Base-by-base conservation (phyloP, 1,140 invertebrate species). In the Trialeurodes vaporariorum region DNA sequence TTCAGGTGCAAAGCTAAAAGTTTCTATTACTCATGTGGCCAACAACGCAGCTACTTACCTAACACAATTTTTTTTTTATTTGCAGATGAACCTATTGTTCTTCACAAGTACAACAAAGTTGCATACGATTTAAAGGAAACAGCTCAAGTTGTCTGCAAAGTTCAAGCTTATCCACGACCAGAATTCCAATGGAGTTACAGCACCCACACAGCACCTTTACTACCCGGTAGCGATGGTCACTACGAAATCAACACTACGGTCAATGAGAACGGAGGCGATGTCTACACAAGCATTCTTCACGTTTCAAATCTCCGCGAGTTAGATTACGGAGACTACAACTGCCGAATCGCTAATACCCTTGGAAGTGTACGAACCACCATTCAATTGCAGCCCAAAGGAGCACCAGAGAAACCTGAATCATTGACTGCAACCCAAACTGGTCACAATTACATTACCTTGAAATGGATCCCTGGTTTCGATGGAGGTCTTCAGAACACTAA, bases 261-360 rank as follows among this genome's bases (percentile, higher is more conserved):
- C 2, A 85, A 92, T 64, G 86, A 89, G 68, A 91, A 92, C 75
- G 73, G 73, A 26, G 83, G 83, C 64, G 93, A 96, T 72, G 85
- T 93, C 0, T 95, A 93, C 76, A 87, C 86, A 0, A 93, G 90
- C 0, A 82, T 91, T 0, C 67, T 75, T n/a, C 86, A 83, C 69
- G 89, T 96, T 63, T 85, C 85, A 22, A 85, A 88, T 59, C 83
- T 95, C 2, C 84, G 85, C 24, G 83, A 88, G 22, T 82, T 85
- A 12, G 92, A 95, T 75, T 96, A 95, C 74, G 93, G 93, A 0
- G 90, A 93, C 59, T 96, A 96, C 75, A 91, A 85, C 58, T 96
- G 93, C 73, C 84, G 89, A 68, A 90, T 90, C 1, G 75, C 73
- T 1, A 95, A 95, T 75, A 83, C 83, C 1, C 77, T 92, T 27